These are phyloP conservation scores for Aythya baeri DNA, from an alignment of 2,113 vertebrate species.

Conservation along the genomic window DNA sequence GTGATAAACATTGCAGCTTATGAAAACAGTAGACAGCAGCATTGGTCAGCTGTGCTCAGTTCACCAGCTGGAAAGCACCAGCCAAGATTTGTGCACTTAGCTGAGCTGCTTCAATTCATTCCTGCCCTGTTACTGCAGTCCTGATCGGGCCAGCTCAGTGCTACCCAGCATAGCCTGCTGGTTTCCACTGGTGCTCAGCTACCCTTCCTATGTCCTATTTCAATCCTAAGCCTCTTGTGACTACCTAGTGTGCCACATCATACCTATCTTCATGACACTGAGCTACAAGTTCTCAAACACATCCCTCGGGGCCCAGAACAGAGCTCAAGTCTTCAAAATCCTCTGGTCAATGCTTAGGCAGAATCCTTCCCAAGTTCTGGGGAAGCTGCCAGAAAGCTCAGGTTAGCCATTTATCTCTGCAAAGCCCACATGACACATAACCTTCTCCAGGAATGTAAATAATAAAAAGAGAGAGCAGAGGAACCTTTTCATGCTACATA, in stretches of 20 bases:
- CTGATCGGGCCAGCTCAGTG: background rate
- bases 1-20: background rate
- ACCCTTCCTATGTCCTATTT: background rate
- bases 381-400: constrained; percentile 27
- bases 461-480: constrained; percentile 20
- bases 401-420: constrained; percentile 5
- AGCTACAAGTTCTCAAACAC: background rate
- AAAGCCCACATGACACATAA: constrained; percentile 16
- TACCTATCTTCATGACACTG: background rate
- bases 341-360: background rate
- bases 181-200: background rate
- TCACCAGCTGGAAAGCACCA: background rate
- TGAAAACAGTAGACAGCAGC: background rate
- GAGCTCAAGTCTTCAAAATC: background rate
- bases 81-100: background rate
- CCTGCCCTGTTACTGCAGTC: background rate
- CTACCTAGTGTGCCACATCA: background rate
- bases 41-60: background rate
- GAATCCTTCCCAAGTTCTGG: background rate
- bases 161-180: background rate
- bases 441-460: constrained; percentile 55
- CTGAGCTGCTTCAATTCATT: background rate
- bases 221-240: background rate
- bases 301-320: background rate
- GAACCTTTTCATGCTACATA: constrained; percentile 38